Evolutionary conservation across 2,797 vertebrate species (phyloP).

Genomic region (Sebastes hubbsi): DNA sequence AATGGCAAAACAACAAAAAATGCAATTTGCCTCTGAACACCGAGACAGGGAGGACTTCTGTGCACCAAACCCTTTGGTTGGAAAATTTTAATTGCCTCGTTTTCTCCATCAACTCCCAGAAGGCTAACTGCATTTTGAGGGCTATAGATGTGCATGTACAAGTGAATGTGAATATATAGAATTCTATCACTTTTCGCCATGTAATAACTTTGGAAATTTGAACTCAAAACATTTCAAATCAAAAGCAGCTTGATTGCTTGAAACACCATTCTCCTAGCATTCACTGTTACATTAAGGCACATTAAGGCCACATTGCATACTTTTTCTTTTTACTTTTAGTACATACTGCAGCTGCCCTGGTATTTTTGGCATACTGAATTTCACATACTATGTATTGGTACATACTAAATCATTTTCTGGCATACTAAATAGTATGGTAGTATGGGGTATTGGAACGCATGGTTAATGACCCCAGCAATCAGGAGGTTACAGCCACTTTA

Average conservation of each 20-base stretch:
- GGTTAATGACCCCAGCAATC: slow-evolving; percentile 25
- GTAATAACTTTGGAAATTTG: neutral
- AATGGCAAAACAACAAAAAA: slow-evolving; percentile 48
- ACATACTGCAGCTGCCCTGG: no score
- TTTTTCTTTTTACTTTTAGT: no score
- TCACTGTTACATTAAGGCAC: slow-evolving; percentile 30
- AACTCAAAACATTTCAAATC: neutral
- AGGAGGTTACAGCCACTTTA: slow-evolving; percentile 36
- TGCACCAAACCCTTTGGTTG: slow-evolving; percentile 40
- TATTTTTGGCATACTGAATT: no score
- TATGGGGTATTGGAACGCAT: no score
- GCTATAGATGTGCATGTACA: neutral
- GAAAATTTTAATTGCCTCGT: slow-evolving; percentile 24
- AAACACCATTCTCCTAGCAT: neutral
- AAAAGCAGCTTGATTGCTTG: neutral
- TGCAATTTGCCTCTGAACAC: slow-evolving; percentile 50
- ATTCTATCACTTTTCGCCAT: neutral
- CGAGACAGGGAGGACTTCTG: slow-evolving; percentile 27
- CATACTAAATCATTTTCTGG: no score
- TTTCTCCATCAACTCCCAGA: slow-evolving; percentile 25
- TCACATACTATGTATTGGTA: no score
- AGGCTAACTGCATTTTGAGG: neutral
- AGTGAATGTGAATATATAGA: neutral
- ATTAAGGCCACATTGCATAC: no score
- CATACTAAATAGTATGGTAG: no score